Percentiles rank a stretch among this genome's conserved stretches.
Conservation (phyloP, 1,140 invertebrate genomes). For the Drosophila sucinea region DNA sequence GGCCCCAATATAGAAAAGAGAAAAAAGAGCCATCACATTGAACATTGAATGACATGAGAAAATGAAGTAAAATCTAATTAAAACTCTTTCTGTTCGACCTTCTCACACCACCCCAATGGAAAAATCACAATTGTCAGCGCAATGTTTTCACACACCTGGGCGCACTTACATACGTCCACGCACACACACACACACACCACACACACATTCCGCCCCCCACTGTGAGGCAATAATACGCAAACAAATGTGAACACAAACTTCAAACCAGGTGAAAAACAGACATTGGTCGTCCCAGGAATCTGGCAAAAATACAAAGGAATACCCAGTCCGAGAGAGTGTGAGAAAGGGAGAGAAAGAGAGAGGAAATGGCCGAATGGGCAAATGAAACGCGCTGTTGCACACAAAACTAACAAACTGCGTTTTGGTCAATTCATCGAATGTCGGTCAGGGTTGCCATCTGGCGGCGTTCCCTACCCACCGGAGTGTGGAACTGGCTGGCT, state of each 20-base stretch:
- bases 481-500: not conserved
- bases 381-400: slow-evolving; percentile 75
- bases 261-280: slow-evolving; percentile 67
- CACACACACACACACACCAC: slow-evolving; percentile 27
- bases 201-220: slow-evolving; percentile 30
- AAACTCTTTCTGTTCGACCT: slow-evolving; percentile 50
- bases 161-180: slow-evolving; percentile 24
- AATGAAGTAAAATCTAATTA: slow-evolving; percentile 77
- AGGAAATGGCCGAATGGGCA: slow-evolving; percentile 17
- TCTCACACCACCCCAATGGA: slow-evolving; percentile 15
- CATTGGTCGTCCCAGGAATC: slow-evolving; percentile 58
- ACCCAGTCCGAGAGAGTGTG: slow-evolving; percentile 28
- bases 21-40: slow-evolving; percentile 23
- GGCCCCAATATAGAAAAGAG: not conserved
- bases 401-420: slow-evolving; percentile 78
- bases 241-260: slow-evolving; percentile 50
- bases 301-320: slow-evolving; percentile 52
- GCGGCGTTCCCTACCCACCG: not conserved
- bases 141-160: slow-evolving; percentile 56
- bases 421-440: slow-evolving; percentile 78
- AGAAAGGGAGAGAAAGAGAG: not conserved
- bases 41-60: slow-evolving; percentile 60
- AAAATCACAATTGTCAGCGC: slow-evolving; percentile 78
- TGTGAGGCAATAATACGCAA: slow-evolving; percentile 66
- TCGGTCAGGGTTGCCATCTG: slow-evolving; percentile 66